phyloP scores from a whole-genome alignment of 2,797 vertebrate genomes.

The Tokudaia tokunoshimensis region DNA sequence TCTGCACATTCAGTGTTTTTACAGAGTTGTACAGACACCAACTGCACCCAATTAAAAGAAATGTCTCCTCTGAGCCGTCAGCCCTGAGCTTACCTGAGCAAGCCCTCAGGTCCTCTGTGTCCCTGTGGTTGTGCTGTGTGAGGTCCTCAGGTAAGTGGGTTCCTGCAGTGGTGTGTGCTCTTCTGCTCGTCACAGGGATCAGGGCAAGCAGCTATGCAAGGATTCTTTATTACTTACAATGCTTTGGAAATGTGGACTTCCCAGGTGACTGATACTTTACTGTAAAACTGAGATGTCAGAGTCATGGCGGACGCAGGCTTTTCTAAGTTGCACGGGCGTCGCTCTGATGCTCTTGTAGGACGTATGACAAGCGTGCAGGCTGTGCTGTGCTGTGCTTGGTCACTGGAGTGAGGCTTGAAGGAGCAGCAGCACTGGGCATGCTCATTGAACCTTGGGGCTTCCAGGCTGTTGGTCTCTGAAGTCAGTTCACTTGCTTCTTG shows the following conservation, averaged over 20 bases:
- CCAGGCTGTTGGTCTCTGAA: neutral
- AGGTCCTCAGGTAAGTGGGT: constrained; percentile 30
- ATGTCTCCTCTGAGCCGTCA: neutral
- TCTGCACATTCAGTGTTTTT: neutral
- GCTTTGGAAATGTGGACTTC: constrained; percentile 27
- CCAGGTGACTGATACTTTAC: neutral
- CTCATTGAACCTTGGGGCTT: neutral
- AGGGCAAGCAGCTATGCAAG: constrained; percentile 10
- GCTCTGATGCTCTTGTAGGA: neutral
- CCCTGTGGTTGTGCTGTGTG: constrained; percentile 20
- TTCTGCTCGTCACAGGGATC: constrained; percentile 33
- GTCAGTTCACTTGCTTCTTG: constrained; percentile 16
- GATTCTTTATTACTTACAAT: neutral
- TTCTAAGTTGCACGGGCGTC: neutral
- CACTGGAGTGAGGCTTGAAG: neutral
- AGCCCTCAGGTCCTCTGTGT: neutral
- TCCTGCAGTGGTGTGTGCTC: neutral
- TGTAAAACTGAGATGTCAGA: constrained; percentile 24
- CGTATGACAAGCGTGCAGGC: neutral
- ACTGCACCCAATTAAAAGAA: constrained; percentile 10
- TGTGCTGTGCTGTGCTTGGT: neutral
- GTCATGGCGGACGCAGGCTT: neutral
- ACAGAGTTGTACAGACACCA: neutral
- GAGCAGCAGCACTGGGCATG: neutral
- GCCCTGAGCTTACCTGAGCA: neutral